Evolutionary conservation across 1,140 invertebrate species (phyloP).

Genomic region (Aphelinus certus): DNA sequence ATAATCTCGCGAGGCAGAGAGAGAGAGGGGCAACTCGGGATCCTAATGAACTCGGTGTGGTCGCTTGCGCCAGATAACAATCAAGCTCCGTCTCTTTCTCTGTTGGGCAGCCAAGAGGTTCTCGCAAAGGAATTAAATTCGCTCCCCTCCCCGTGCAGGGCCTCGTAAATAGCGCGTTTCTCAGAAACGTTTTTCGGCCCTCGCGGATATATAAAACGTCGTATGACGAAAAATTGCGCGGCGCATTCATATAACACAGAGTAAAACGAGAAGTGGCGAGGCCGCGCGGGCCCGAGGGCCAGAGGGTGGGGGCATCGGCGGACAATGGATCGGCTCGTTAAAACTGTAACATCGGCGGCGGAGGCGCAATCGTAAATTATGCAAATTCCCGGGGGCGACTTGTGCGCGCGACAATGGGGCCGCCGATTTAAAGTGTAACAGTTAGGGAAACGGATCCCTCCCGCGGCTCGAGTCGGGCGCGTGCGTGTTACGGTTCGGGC

Average conservation of each 20-base stretch:
- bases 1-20: slow-evolving; percentile 5
- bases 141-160: background rate
- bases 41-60: slow-evolving; percentile 33
- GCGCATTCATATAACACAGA: too few relatives aligned
- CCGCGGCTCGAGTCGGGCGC: slow-evolving; percentile 13
- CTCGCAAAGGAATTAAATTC: slow-evolving; percentile 29
- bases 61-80: slow-evolving; percentile 27
- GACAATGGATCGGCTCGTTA: slow-evolving; percentile 40
- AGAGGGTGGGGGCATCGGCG: too few relatives aligned
- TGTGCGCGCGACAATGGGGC: slow-evolving; percentile 45
- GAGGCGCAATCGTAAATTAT: slow-evolving; percentile 54
- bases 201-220: background rate
- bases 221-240: too few relatives aligned
- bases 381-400: slow-evolving; percentile 43
- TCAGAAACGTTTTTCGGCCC: slow-evolving; percentile 7
- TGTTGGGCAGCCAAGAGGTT: background rate
- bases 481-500: slow-evolving; percentile 39
- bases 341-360: slow-evolving; percentile 50
- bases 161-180: slow-evolving; percentile 6
- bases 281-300: too few relatives aligned
- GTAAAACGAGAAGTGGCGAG: too few relatives aligned
- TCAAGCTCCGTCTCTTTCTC: slow-evolving; percentile 1
- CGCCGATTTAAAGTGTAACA: slow-evolving; percentile 59
- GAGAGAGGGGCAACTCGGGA: background rate
- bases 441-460: slow-evolving; percentile 49